Base-by-base conservation (phyloP, 2,888 invertebrate species). In the Drosophila macrospina region DNA sequence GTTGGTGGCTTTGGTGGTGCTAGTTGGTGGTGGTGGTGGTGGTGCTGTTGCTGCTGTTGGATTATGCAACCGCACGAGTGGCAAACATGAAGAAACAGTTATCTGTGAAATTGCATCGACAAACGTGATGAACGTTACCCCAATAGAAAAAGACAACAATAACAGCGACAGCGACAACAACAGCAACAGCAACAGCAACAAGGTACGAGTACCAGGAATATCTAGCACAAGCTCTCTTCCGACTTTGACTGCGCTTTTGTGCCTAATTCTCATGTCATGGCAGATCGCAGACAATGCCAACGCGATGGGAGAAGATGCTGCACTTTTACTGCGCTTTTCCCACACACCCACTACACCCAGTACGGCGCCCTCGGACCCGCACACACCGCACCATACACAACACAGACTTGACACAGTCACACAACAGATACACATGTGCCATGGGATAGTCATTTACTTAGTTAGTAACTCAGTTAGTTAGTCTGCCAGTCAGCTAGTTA, bases 121-220 rank as follows among this genome's bases (percentile, higher is more conserved):
- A 88, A 88, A 89, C 87, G 88, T 86, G 89, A 86, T 82, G 85
- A 78, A 86, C 80, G 80, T 86, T 89, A 86, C 85, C 89, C 78
- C 78, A 86, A 88, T 80, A 74, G 54, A 69, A 60, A 64, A 51
- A 74, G 45, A 47, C 56, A 51, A 56, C 56, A 62, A 54, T 34
- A 60, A 42, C 48, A 59, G 41, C 11, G 32, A 44, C 48, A 56
- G 57, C 44, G 56, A 52, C 37, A 59, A 45, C 48, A 57, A 45
- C 15, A 30, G 34, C 50, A 56, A 59, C 51, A 47, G 32, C 7
- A 34, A 30, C 48, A 32, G 11, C 48, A 4, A 50, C 50, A 36
- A 50, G 16, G 32, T 48, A 28, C 7, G 5, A 62, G 45, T 64
- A 64, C 52, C 55, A 47, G 47, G 47, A 57, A 36, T 37, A 57